These are phyloP conservation scores for Pampus argenteus DNA, from an alignment of 2,797 vertebrate species.

Conservation along the genomic window DNA sequence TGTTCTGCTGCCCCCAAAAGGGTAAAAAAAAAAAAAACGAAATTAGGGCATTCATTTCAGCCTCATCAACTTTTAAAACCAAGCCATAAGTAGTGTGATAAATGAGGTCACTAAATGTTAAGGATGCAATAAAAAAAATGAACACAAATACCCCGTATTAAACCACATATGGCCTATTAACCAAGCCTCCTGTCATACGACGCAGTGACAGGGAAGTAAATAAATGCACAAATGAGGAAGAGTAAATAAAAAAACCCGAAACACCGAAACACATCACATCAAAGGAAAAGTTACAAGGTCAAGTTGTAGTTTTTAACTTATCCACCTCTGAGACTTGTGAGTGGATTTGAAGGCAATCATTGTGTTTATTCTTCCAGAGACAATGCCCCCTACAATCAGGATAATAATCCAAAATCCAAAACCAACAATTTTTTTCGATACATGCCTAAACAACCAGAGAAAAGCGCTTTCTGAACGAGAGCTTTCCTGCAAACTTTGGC, in stretches of 20 bases:
- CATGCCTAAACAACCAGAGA: too few relatives aligned
- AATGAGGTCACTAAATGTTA: too few relatives aligned
- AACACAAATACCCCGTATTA: too few relatives aligned
- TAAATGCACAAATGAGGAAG: background rate
- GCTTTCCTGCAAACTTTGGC: constrained; percentile 44
- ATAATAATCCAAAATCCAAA: background rate
- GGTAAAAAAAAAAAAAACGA: too few relatives aligned
- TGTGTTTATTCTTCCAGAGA: constrained; percentile 7
- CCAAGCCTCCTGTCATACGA: background rate
- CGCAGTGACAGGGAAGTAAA: background rate
- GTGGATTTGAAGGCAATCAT: background rate
- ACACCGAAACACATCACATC: too few relatives aligned
- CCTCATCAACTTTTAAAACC: too few relatives aligned
- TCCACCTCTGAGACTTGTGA: background rate
- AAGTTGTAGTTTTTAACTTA: background rate
- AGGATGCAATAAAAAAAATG: too few relatives aligned
- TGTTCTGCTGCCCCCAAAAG: too few relatives aligned
- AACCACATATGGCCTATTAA: background rate
- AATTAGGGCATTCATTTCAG: too few relatives aligned
- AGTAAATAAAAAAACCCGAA: background rate
- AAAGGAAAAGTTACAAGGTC: background rate
- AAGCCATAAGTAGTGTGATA: too few relatives aligned
- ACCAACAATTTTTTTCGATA: too few relatives aligned
- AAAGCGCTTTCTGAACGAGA: constrained; percentile 40
- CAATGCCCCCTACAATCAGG: background rate